Evolutionary conservation across 2,797 vertebrate genomes (phyloP), one percentile per base, ranked within the genome.

Genomic region (Thalassophryne amazonica): DNA sequence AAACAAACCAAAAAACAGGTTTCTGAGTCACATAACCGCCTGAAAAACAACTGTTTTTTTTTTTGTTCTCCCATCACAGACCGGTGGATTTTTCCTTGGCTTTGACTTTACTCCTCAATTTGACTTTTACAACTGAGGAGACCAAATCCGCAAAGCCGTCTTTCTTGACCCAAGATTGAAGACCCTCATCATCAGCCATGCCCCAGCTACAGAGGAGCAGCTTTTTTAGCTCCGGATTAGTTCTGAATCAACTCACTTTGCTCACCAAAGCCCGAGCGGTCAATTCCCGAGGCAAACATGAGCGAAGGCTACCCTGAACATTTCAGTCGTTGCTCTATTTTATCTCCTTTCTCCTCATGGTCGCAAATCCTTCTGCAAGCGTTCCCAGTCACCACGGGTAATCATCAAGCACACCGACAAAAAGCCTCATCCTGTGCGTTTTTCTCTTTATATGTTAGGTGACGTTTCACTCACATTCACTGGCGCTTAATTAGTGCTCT

Each of bases 191-290:
- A 42, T 60, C 60, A 35, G 19, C 47, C 38, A 35, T 30, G 53
- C 61, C 52, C 50, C 17, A 30, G 24, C 62, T 42, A 42, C 48
- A 54, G 34, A 49, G 32, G 28, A 69, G 37, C 50, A 33, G 53
- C 56, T 77, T 57, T 63, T 77, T 82, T 68, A 68, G 64, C 54
- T 73, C 28, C 40, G 66, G 74, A 86, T 88, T 81, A 82, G 76
- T 80, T 86, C 68, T 14, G 39, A 72, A 69, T 68, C 65, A 35
- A 48, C 60, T 78, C 64, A 50, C 57, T 78, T 64, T 35, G 32
- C 55, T 77, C 65, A 61, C 61, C 69, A 49, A 55, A 47, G 55
- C 45, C 47, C 12, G 1, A 41, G 40, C 2, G 59, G 67, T 82
- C 80, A 80, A 65, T 73, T 80, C 73, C 68, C 66, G 50, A 29